Conservation (phyloP, 2,888 invertebrate genomes). For the Spodoptera littoralis region DNA sequence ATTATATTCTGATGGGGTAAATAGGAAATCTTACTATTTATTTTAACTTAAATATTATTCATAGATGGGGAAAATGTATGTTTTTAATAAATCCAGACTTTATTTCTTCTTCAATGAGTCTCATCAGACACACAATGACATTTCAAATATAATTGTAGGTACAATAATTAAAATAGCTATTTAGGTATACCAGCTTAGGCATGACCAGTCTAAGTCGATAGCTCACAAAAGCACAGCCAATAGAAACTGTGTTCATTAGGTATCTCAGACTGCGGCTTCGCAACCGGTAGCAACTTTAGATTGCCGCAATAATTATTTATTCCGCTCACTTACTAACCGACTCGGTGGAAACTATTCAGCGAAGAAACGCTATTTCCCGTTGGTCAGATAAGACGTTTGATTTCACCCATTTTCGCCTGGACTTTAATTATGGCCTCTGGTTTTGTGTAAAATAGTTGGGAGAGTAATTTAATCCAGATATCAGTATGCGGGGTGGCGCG, state of each 20-base stretch:
- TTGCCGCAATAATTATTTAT: conserved; percentile 88
- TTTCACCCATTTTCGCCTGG: conserved; percentile 85
- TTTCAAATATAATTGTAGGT: no score
- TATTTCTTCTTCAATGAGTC: no score
- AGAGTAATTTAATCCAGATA: conserved; percentile 86
- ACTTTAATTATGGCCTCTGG: conserved; percentile 88
- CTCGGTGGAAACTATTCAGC: conserved; percentile 83
- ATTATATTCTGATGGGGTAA: conserved; percentile 8
- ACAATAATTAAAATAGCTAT: no score
- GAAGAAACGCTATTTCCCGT: conserved; percentile 87
- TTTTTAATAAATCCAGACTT: no score
- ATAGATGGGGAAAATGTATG: no score
- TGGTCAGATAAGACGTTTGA: conserved; percentile 89
- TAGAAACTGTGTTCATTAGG: conserved; percentile 83
- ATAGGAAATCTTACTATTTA: no score
- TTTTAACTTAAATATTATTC: no score
- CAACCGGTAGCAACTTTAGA: conserved; percentile 80
- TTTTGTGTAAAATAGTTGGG: conserved; percentile 88
- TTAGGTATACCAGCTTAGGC: conserved; percentile 14
- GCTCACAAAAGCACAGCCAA: conserved; percentile 68
- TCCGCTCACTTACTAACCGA: conserved; percentile 86
- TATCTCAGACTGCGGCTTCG: conserved; percentile 70
- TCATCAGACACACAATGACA: no score
- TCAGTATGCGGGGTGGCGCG: conserved; percentile 84
- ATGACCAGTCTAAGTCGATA: conserved; percentile 52